Evolutionary conservation across 2,113 vertebrate genomes (phyloP).

Genomic region (Tautogolabrus adspersus): DNA sequence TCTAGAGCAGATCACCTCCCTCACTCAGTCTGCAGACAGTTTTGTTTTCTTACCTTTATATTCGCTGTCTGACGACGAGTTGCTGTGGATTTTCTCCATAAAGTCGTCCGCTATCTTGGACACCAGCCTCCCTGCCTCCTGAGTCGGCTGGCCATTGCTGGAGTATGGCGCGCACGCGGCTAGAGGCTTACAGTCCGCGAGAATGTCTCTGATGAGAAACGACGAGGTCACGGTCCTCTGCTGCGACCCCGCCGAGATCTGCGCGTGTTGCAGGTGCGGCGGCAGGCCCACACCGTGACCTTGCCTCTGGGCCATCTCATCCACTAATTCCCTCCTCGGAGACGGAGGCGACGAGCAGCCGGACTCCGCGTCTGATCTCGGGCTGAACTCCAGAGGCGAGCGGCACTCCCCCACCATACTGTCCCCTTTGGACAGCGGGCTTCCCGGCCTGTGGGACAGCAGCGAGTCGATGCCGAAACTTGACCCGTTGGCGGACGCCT

Average conservation of each 20-base stretch:
- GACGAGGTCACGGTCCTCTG: slow-evolving; percentile 97
- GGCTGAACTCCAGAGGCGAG: slow-evolving; percentile 95
- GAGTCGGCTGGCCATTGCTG: slow-evolving; percentile 91
- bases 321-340: slow-evolving; percentile 91
- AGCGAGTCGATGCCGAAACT: slow-evolving; percentile 98
- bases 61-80: slow-evolving; percentile 93
- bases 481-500: slow-evolving; percentile 93
- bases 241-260: slow-evolving; percentile 91
- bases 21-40: background rate
- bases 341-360: slow-evolving; percentile 93
- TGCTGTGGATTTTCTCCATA: slow-evolving; percentile 93
- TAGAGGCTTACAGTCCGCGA: slow-evolving; percentile 96
- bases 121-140: slow-evolving; percentile 88
- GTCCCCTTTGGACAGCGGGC: slow-evolving; percentile 93
- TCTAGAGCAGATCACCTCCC: background rate
- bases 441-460: slow-evolving; percentile 93
- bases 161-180: slow-evolving; percentile 98
- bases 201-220: slow-evolving; percentile 98
- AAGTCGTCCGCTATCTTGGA: slow-evolving; percentile 92
- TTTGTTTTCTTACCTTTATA: slow-evolving; percentile 91
- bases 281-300: slow-evolving; percentile 83
- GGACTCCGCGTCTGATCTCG: slow-evolving; percentile 92
- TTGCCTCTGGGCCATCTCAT: slow-evolving; percentile 84
- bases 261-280: slow-evolving; percentile 89
- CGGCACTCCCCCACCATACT: slow-evolving; percentile 89